These are phyloP conservation scores for Cosmia pyralina DNA, from an alignment of 2,888 invertebrate species.

Conservation along the genomic window DNA sequence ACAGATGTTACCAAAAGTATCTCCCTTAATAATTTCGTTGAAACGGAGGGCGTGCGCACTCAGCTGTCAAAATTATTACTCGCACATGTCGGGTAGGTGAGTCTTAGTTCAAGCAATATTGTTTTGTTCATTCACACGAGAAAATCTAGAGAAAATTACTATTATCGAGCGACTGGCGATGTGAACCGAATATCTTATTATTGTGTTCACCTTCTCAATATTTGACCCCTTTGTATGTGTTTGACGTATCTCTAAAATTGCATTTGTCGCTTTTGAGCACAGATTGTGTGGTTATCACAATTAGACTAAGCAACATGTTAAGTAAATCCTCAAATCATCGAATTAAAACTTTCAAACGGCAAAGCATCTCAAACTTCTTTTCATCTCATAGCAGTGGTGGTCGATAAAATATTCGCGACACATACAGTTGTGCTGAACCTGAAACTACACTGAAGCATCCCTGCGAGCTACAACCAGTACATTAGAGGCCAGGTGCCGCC, in stretches of 20 bases:
- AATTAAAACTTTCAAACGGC: background rate
- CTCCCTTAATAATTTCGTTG: constrained; percentile 46
- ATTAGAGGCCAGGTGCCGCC: constrained; percentile 24
- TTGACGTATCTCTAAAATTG: background rate
- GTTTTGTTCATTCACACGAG: constrained; percentile 65
- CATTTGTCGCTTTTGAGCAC: background rate
- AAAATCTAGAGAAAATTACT: constrained; percentile 61
- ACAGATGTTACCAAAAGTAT: constrained; percentile 65
- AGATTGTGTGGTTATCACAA: background rate
- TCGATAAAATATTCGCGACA: constrained; percentile 15
- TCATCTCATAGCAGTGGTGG: background rate
- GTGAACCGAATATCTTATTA: constrained; percentile 48
- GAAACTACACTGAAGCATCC: constrained; percentile 14
- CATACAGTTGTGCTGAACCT: too few species aligned
- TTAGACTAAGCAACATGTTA: background rate
- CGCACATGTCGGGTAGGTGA: constrained; percentile 61
- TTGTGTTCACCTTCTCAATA: constrained; percentile 22
- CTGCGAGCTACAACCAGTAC: constrained; percentile 36
- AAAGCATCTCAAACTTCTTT: background rate
- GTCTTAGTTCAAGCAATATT: constrained; percentile 67
- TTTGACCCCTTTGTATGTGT: background rate
- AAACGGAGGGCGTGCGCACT: constrained; percentile 65
- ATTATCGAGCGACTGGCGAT: constrained; percentile 37
- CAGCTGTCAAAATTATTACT: constrained; percentile 72
- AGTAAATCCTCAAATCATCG: background rate